Evolutionary conservation across 2,797 vertebrate genomes (phyloP), one percentile per base, ranked within the genome.

Genomic region (Macrochelys suwanniensis): DNA sequence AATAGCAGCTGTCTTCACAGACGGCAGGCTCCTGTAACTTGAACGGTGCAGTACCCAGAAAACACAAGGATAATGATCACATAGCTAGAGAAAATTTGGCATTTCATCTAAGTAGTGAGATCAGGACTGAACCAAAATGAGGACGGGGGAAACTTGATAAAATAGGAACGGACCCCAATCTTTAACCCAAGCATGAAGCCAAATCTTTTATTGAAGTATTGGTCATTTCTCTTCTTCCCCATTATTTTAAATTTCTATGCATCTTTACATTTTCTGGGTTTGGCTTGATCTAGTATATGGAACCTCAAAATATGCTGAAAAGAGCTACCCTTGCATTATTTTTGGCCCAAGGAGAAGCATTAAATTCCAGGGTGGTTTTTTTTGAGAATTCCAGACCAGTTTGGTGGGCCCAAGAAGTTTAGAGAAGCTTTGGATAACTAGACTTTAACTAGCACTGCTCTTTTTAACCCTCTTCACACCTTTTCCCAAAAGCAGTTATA

Each of bases 31-130:
- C 23, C 4, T 84, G 56, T 92, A 33, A 23, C 68, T 65, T 49
- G 47, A 31, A 11, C 4, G 45, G 3, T 56, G 10, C 25, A 10
- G 19, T 59, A 49, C 82, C 61, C 0, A 3, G 1, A 80, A 1
- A 78, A 49, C 26, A 89, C 50, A 84, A 3, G 10, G n/a, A 5
- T 53, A 89, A 84, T 5, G 26, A 51, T 3, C 33, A 80, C 16
- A 61, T 80, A 82, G 11, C 8, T 4, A 3, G 16, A 91, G 11
- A 1, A 80, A 71, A 1, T 50, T 4, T 7, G 86, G 21, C 56
- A 85, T n/a, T 68, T 71, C n/a, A n/a, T 71, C 28, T 61, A 61
- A 61, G 59, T 61, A 61, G 59, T 61, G 59, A 61, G 59, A 61
- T 15, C 13, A 33, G 13, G 59, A 61, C 59, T 61, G 59, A 50